Percentiles rank a stretch among this genome's conserved stretches.
Evolutionary conservation across 2,888 invertebrate species (phyloP).

Genomic region (Linyphia triangularis): DNA sequence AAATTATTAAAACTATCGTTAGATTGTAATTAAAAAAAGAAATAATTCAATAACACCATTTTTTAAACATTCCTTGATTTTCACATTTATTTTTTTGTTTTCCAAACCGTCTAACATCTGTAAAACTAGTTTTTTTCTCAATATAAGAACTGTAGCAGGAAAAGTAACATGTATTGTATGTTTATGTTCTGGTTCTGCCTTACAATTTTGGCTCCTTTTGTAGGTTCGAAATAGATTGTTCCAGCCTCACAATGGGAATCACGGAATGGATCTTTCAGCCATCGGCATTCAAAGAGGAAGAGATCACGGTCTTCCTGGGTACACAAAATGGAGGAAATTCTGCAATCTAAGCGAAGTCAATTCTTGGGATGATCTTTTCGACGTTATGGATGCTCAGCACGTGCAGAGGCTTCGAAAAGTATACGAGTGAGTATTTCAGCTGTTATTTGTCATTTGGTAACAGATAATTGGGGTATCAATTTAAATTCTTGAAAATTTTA

Average conservation of each 20-base stretch:
- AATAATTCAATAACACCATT: too few species aligned
- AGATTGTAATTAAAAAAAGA: too few species aligned
- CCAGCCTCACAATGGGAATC: slow-evolving; percentile 81
- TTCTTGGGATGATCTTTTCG: slow-evolving; percentile 85
- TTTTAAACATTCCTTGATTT: too few species aligned
- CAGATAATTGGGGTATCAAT: background rate
- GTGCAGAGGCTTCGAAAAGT: slow-evolving; percentile 75
- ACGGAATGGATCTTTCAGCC: slow-evolving; percentile 91
- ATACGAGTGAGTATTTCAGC: slow-evolving; percentile 70
- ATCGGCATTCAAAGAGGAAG: slow-evolving; percentile 93
- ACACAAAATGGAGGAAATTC: slow-evolving; percentile 87
- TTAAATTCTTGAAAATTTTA: too few species aligned
- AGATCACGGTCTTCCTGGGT: slow-evolving; percentile 91
- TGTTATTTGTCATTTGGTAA: background rate
- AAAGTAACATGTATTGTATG: too few species aligned
- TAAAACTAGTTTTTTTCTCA: too few species aligned
- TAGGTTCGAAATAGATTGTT: slow-evolving; percentile 87
- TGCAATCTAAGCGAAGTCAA: slow-evolving; percentile 85
- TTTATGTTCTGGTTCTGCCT: too few species aligned
- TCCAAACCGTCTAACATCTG: too few species aligned
- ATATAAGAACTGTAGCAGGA: too few species aligned
- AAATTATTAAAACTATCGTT: too few species aligned
- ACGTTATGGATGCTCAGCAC: slow-evolving; percentile 83
- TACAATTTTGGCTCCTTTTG: too few species aligned
- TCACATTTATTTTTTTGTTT: too few species aligned